Base-by-base conservation (phyloP, 2,888 invertebrate species). In the Oegoconia quadripuncta region DNA sequence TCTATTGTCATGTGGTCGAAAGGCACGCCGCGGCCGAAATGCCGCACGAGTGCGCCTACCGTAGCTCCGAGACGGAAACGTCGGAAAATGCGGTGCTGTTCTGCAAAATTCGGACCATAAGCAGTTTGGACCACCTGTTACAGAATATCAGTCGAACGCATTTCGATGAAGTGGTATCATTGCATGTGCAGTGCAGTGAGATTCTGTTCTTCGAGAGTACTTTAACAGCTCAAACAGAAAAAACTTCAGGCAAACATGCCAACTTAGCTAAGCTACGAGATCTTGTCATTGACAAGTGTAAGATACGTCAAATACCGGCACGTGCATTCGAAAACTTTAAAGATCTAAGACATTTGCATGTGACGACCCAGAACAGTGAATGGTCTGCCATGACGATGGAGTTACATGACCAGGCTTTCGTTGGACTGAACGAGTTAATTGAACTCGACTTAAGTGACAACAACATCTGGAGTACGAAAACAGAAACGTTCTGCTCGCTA, bases 381-480 rank as follows among this genome's bases (percentile, higher is more conserved):
- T 94, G 94, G 93, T 92, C 93, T 14, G 90, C 92, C 22, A 92
- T 93, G 91, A 92, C 92, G 52, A 88, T 94, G 80, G 93, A 93
- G 57, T 70, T 94, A 38, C 89, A 92, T 60, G 88, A 91, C 33
- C 91, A 91, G 62, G 92, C 93, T 45, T 91, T 95, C 50, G 78
- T 90, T 42, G 90, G 93, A 22, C 79, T 94, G 57, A 89, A 90
- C 42, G 91, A 91, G 73, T 86, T 94, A 37, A 88, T 91, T 46
- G 89, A 89, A 59, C 88, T 94, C 52, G 91, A 94, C 74, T 78
- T 95, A 39, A 91, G 91, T 49, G 91, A 92, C 64, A 94, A 94
- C 81, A 93, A 93, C 69, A 91, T 94, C 45, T 93, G 93, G 93
- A 92, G 90, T 48, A 86, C 93, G 40, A 93, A 94, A 48, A 84